Percentiles rank a stretch among this genome's conserved stretches.
phyloP scores from a whole-genome alignment of 92 coral and sea anemone genomes.

The Siderastrea siderea region DNA sequence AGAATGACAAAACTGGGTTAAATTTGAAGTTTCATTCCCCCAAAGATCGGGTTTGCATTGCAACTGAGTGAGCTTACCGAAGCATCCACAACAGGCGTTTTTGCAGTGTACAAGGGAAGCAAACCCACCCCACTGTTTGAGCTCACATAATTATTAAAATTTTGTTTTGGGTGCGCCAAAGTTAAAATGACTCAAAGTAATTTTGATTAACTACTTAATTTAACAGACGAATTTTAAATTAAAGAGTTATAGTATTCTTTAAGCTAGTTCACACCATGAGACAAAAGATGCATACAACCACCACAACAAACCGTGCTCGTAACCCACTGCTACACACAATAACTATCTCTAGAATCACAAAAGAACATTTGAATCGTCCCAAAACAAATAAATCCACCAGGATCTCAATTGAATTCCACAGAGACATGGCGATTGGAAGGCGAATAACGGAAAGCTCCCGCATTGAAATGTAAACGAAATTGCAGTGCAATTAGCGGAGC shows the following conservation, averaged over 20 bases:
- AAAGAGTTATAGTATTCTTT: neutral
- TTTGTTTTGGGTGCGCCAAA: neutral
- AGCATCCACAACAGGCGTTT: neutral
- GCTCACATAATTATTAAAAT: neutral
- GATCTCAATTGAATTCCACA: constrained; percentile 30
- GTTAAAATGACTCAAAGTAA: neutral
- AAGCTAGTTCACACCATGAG: neutral
- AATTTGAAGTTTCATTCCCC: no score
- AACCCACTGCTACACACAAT: constrained; percentile 12
- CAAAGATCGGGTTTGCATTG: no score
- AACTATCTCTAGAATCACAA: constrained; percentile 1
- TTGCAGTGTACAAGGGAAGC: neutral
- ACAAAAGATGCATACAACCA: neutral
- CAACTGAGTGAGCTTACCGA: no score
- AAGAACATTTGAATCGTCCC: constrained; percentile 16
- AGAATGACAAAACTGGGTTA: no score
- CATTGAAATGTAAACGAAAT: constrained; percentile 4
- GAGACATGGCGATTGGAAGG: constrained; percentile 25
- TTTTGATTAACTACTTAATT: neutral
- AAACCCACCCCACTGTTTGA: neutral
- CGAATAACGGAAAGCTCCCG: constrained; percentile 3
- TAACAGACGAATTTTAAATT: neutral
- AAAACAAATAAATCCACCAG: constrained; percentile 26
- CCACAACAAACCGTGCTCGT: neutral
- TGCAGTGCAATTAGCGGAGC: constrained; percentile 3